Percentiles rank a stretch among this genome's conserved stretches.
phyloP scores from a whole-genome alignment of 2,113 vertebrate genomes.

The Hippocampus guttulatus region DNA sequence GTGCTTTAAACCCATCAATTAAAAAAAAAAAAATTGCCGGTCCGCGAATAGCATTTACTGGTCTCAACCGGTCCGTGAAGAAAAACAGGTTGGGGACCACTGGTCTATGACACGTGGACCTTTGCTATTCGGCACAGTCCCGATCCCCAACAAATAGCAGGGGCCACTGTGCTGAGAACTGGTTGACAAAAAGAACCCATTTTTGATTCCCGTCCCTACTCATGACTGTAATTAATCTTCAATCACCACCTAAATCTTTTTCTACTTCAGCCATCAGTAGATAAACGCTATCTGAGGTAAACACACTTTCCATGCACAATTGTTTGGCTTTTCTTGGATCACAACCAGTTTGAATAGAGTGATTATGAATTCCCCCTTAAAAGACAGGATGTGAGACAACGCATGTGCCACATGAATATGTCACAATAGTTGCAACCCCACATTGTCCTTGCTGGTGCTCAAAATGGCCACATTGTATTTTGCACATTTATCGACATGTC shows the following conservation, averaged over 20 bases:
- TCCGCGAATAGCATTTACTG: too few species aligned
- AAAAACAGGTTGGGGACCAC: too few species aligned
- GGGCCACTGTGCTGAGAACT: too few species aligned
- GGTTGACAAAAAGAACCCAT: too few species aligned
- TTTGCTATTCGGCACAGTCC: too few species aligned
- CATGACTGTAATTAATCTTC: background rate
- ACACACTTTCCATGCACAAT: conserved; percentile 38
- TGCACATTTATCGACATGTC: conserved; percentile 4
- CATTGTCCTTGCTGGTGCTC: conserved; percentile 3
- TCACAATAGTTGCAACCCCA: conserved; percentile 3
- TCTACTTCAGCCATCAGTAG: background rate
- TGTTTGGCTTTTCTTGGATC: conserved; percentile 49
- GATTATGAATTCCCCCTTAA: conserved; percentile 47
- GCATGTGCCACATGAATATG: conserved; percentile 22
- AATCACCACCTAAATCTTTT: background rate
- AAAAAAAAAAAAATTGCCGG: too few species aligned
- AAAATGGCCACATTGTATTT: conserved; percentile 11
- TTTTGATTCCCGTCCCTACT: background rate
- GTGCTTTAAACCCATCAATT: too few species aligned
- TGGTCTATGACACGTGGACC: too few species aligned
- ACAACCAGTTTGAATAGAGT: conserved; percentile 34
- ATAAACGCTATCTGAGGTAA: conserved; percentile 51
- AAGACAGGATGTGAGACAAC: conserved; percentile 49
- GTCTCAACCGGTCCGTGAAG: too few species aligned
- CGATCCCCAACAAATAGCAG: too few species aligned